Evolutionary conservation across 1,140 invertebrate species (phyloP).

Genomic region (Acromyrmex charruanus): DNA sequence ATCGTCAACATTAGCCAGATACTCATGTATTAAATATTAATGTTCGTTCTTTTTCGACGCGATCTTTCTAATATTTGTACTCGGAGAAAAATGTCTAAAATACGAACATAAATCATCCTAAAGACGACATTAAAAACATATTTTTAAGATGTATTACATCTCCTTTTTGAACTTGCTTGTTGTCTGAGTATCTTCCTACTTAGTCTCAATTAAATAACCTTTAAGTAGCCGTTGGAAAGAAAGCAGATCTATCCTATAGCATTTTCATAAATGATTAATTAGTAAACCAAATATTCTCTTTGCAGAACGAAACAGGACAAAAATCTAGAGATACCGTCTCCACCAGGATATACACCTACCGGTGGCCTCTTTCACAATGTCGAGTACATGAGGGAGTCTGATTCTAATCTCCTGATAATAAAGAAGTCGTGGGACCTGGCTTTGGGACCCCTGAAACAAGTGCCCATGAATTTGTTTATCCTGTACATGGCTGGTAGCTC

Average conservation of each 20-base stretch:
- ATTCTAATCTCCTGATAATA: conserved; percentile 94
- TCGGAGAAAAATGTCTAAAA: no score
- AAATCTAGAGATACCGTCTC: conserved; percentile 89
- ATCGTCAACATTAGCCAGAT: background rate
- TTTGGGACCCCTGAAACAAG: conserved; percentile 96
- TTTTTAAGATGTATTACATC: no score
- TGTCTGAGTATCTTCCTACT: no score
- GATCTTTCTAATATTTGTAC: background rate
- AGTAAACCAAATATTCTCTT: conserved; percentile 28
- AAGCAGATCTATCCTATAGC: background rate
- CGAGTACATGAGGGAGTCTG: conserved; percentile 91
- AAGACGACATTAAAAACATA: no score
- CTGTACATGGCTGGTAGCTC: conserved; percentile 99
- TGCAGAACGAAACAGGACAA: conserved; percentile 85
- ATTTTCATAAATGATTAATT: no score
- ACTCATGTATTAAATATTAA: conserved; percentile 16
- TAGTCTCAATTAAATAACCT: background rate
- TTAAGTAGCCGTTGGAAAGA: conserved; percentile 7
- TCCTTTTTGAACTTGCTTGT: no score
- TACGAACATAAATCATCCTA: no score
- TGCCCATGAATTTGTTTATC: conserved; percentile 99
- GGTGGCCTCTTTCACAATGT: conserved; percentile 91
- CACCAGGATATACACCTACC: conserved; percentile 94
- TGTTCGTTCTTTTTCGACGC: background rate
- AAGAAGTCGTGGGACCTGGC: conserved; percentile 99